Percentiles rank a stretch among this genome's conserved stretches.
phyloP scores from a whole-genome alignment of 2,888 invertebrate genomes.

The Diaphora mendica region DNA sequence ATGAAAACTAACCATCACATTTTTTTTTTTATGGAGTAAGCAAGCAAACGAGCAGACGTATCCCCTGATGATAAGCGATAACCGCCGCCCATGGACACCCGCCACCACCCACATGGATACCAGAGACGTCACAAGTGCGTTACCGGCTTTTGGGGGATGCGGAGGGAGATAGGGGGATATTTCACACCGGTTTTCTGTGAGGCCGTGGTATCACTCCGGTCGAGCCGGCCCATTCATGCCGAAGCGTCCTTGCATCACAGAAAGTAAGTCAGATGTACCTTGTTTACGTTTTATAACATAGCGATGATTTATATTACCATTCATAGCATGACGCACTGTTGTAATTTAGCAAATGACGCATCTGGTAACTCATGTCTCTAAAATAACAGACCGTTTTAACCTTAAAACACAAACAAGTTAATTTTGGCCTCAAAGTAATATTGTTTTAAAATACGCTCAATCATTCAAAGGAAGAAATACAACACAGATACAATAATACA shows the following conservation, averaged over 20 bases:
- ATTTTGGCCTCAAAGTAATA: background rate
- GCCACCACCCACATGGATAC: no score
- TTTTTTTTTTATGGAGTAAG: no score
- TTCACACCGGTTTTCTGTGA: no score
- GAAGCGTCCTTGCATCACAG: slow-evolving; percentile 3
- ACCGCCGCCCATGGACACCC: no score
- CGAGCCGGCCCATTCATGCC: no score
- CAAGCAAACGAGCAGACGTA: no score
- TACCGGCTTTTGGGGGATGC: no score
- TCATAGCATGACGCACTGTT: slow-evolving; percentile 34
- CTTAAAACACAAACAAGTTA: background rate
- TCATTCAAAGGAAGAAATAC: background rate
- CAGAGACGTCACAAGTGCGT: no score
- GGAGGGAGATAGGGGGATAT: no score
- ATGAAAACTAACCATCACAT: background rate
- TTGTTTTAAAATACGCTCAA: background rate
- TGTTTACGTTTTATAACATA: slow-evolving; percentile 3
- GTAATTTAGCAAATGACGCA: slow-evolving; percentile 48
- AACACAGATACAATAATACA: background rate
- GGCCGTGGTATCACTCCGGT: no score
- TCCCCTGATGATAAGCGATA: no score
- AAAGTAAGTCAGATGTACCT: background rate
- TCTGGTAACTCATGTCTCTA: slow-evolving; percentile 35
- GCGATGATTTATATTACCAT: slow-evolving; percentile 7
- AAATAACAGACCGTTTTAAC: slow-evolving; percentile 21